phyloP scores from a whole-genome alignment of 2,113 vertebrate species.

The Catharus bicknelli region DNA sequence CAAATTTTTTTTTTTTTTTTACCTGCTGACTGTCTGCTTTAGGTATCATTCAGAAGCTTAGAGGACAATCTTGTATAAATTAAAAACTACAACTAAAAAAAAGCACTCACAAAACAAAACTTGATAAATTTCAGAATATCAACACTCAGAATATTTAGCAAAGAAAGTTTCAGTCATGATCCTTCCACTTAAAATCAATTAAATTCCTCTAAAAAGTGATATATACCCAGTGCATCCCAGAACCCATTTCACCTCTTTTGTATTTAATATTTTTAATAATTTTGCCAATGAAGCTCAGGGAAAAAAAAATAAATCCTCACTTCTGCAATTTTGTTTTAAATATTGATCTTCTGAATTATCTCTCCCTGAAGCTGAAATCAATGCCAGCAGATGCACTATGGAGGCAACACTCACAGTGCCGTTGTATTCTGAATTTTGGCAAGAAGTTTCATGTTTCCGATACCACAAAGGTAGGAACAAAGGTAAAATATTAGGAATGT shows the following conservation, averaged over 20 bases:
- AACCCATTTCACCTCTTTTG: background rate
- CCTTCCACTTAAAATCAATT: background rate
- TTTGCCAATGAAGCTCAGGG: background rate
- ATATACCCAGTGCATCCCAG: background rate
- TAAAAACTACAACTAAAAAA: slow-evolving; percentile 30
- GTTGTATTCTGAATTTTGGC: background rate
- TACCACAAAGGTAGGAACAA: slow-evolving; percentile 5
- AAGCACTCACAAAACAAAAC: background rate
- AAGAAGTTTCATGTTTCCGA: background rate
- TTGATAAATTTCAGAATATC: background rate
- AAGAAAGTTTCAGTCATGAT: background rate
- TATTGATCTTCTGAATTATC: background rate
- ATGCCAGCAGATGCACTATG: background rate
- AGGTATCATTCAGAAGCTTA: slow-evolving; percentile 52
- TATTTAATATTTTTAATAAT: slow-evolving; percentile 22
- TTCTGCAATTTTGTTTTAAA: slow-evolving; percentile 28
- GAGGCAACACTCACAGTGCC: background rate
- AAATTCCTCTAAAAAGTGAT: background rate
- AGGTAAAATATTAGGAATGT: slow-evolving; percentile 21
- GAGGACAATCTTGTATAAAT: slow-evolving; percentile 46
- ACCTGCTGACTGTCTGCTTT: slow-evolving; percentile 54
- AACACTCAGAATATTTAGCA: background rate
- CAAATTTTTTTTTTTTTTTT: slow-evolving; percentile 43
- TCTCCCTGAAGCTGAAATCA: background rate
- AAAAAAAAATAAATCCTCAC: background rate